A percentile compares a stretch with the other conserved stretches of the same genome.
These are phyloP conservation scores for Mormyrus hasselquistii DNA, from an alignment of 2,797 vertebrate species.

Conservation along the genomic window DNA sequence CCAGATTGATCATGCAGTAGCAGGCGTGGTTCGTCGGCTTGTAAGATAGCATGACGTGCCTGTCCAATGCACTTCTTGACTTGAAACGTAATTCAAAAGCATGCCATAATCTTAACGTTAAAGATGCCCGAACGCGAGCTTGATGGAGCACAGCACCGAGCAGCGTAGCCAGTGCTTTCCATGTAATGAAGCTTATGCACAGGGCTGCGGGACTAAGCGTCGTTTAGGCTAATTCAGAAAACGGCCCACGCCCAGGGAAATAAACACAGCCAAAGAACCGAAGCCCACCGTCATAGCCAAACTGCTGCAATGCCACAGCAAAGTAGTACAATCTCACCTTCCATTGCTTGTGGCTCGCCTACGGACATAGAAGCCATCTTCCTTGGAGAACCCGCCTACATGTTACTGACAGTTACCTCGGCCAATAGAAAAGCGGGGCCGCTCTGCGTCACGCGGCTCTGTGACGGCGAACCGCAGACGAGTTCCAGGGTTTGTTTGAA, in stretches of 20 bases:
- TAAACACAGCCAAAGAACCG: not conserved
- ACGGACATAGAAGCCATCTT: conserved; percentile 66
- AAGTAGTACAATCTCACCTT: conserved; percentile 56
- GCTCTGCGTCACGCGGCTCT: not conserved
- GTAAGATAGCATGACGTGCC: not conserved
- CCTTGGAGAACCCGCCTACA: conserved; percentile 54
- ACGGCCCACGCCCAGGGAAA: not conserved
- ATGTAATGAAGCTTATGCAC: not conserved
- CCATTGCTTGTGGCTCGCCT: conserved; percentile 75
- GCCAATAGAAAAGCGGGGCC: not conserved
- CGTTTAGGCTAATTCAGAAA: not conserved
- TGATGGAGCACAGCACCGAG: not conserved
- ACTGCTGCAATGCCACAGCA: not conserved
- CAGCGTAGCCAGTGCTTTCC: not conserved
- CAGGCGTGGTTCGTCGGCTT: not conserved
- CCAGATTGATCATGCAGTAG: not conserved
- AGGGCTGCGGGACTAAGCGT: not conserved
- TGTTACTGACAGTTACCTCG: not conserved
- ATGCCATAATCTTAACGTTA: not conserved
- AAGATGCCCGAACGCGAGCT: not conserved
- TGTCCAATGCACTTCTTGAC: not conserved
- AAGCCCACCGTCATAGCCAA: not conserved
- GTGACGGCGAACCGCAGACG: not conserved
- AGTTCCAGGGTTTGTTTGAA: not conserved
- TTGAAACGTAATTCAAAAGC: not conserved